Conservation (phyloP, 2,888 invertebrate genomes). For the Pheosia tremula region DNA sequence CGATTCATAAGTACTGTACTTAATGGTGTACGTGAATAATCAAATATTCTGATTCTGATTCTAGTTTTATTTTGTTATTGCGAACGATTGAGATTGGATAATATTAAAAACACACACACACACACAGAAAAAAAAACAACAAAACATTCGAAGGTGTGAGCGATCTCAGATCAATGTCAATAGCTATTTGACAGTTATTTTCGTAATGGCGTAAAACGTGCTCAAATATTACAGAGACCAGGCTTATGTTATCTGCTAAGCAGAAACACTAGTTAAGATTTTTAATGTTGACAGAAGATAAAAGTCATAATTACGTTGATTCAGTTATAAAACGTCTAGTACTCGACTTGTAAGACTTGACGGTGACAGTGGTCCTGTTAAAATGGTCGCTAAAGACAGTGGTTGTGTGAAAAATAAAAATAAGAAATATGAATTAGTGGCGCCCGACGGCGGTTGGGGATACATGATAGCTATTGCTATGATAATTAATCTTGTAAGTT, state of each 20-base stretch:
- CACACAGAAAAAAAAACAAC: too few relatives aligned
- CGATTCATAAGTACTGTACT: too few relatives aligned
- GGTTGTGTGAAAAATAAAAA: conserved; percentile 34
- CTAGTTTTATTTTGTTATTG: too few relatives aligned
- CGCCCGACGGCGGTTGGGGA: conserved; percentile 90
- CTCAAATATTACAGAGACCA: background rate
- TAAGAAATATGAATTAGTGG: conserved; percentile 48
- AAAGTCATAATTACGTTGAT: conserved; percentile 23
- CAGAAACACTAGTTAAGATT: conserved; percentile 20
- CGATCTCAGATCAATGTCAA: too few relatives aligned
- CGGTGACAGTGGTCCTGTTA: conserved; percentile 12
- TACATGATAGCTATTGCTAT: conserved; percentile 86
- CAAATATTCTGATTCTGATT: too few relatives aligned
- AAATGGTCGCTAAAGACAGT: conserved; percentile 51
- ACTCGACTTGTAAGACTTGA: conserved; percentile 17
- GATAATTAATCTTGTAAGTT: conserved; percentile 85
- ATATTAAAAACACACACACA: too few relatives aligned
- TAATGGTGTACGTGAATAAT: too few relatives aligned
- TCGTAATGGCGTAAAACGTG: background rate
- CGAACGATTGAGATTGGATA: too few relatives aligned
- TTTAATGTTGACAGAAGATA: conserved; percentile 35
- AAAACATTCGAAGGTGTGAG: too few relatives aligned
- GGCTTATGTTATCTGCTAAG: conserved; percentile 18
- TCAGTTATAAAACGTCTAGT: conserved; percentile 14
- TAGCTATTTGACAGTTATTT: background rate